These are phyloP conservation scores for Matsumyia berberina DNA, from an alignment of 2,888 invertebrate species.

Conservation along the genomic window DNA sequence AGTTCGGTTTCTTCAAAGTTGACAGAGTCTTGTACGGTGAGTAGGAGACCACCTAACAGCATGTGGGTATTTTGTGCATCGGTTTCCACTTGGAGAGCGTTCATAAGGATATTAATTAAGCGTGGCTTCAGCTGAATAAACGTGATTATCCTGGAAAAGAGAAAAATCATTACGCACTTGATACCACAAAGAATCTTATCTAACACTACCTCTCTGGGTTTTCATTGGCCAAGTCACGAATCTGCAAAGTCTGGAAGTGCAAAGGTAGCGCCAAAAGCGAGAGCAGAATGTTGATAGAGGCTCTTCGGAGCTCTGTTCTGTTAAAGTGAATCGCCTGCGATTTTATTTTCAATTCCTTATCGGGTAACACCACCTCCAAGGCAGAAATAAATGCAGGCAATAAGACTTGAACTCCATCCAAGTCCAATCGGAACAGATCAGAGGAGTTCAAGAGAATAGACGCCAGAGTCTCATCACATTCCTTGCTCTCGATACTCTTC, in stretches of 20 bases:
- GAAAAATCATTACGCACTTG: not conserved
- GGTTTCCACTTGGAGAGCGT: constrained; percentile 92
- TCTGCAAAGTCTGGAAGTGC: constrained; percentile 92
- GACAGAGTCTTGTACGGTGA: constrained; percentile 92
- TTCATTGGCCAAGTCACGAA: constrained; percentile 88
- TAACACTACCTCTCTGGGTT: constrained; percentile 84
- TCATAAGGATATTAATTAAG: constrained; percentile 92
- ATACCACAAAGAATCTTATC: not conserved
- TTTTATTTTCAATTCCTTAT: constrained; percentile 92
- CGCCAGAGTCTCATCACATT: constrained; percentile 92
- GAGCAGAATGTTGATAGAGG: constrained; percentile 95
- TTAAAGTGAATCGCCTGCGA: constrained; percentile 87
- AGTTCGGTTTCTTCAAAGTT: constrained; percentile 90
- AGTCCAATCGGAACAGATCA: constrained; percentile 94
- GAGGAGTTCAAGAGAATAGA: constrained; percentile 94
- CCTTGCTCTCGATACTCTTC: constrained; percentile 87
- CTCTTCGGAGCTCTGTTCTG: constrained; percentile 92
- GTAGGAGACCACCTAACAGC: constrained; percentile 91
- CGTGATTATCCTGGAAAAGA: constrained; percentile 84
- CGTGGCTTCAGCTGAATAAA: constrained; percentile 90
- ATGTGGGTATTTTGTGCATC: constrained; percentile 95
- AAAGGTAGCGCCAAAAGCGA: constrained; percentile 96
- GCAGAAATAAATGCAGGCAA: constrained; percentile 96
- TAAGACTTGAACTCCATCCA: constrained; percentile 96
- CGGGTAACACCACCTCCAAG: constrained; percentile 94